Conservation (phyloP, 2,113 vertebrate species). For the Cynocephalus volans region DNA sequence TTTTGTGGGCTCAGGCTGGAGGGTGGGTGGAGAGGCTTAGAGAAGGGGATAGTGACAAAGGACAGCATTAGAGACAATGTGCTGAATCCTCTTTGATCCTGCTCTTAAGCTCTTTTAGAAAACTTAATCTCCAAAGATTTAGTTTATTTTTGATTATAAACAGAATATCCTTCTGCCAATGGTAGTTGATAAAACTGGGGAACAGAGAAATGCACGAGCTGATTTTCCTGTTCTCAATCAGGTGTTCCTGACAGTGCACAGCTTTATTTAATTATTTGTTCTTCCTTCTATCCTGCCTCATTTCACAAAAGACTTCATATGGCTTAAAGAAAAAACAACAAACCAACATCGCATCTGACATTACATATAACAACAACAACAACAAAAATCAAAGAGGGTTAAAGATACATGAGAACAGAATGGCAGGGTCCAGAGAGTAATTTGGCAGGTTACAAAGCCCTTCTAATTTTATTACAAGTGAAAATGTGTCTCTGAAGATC, state of each 20-base stretch:
- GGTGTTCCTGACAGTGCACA: background rate
- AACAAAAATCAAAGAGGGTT: background rate
- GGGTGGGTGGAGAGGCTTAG: background rate
- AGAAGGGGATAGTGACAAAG: background rate
- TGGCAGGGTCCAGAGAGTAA: slow-evolving; percentile 6
- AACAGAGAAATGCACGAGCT: slow-evolving; percentile 40
- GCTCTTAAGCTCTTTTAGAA: slow-evolving; percentile 79
- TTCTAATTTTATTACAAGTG: slow-evolving; percentile 46
- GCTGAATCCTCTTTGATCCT: slow-evolving; percentile 75
- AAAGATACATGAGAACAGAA: background rate
- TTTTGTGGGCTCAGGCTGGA: slow-evolving; percentile 17
- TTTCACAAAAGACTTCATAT: background rate
- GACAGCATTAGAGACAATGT: slow-evolving; percentile 67
- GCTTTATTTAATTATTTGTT: slow-evolving; percentile 54
- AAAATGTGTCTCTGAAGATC: slow-evolving; percentile 11
- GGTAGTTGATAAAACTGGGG: slow-evolving; percentile 68
- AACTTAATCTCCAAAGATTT: slow-evolving; percentile 83
- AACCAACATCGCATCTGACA: background rate
- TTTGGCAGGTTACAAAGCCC: background rate
- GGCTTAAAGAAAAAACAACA: background rate
- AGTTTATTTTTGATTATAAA: slow-evolving; percentile 84
- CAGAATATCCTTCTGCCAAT: slow-evolving; percentile 72
- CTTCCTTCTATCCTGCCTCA: slow-evolving; percentile 10
- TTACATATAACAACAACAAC: background rate
- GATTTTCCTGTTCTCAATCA: slow-evolving; percentile 42